Conservation (phyloP, 2,113 vertebrate genomes). For the Ammodytes marinus region DNA sequence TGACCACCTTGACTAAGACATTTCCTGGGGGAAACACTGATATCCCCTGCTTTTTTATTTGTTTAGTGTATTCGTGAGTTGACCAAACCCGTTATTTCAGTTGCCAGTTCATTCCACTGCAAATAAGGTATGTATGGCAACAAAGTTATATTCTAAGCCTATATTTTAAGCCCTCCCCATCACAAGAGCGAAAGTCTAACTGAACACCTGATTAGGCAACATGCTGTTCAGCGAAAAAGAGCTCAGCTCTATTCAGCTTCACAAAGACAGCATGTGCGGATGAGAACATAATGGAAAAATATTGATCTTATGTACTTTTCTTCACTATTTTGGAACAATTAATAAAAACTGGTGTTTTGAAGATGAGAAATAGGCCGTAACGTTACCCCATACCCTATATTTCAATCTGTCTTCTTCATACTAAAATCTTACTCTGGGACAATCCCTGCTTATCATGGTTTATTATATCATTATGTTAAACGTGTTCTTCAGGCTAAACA, state of each 20-base stretch:
- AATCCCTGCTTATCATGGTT: conserved; percentile 11
- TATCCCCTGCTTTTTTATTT: too few species aligned
- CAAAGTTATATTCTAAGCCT: conserved; percentile 14
- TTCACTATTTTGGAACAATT: not conserved
- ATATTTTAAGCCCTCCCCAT: conserved; percentile 5
- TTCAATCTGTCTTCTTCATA: not conserved
- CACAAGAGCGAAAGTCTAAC: conserved; percentile 9
- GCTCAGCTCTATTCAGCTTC: conserved; percentile 3
- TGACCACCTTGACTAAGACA: too few species aligned
- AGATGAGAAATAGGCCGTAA: not conserved
- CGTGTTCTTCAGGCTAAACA: conserved; percentile 17
- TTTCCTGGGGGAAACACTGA: too few species aligned
- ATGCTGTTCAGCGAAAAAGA: conserved; percentile 12
- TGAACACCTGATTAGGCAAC: conserved; percentile 38
- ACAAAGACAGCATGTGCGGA: not conserved
- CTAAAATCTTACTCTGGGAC: not conserved
- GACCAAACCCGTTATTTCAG: not conserved
- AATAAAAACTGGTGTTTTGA: conserved; percentile 24
- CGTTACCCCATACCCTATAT: conserved; percentile 1
- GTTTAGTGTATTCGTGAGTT: not conserved
- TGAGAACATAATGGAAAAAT: conserved; percentile 18
- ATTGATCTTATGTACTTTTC: conserved; percentile 19
- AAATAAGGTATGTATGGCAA: conserved; percentile 12
- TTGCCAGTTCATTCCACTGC: not conserved
- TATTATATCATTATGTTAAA: conserved; percentile 23